Conservation (phyloP, 2,888 invertebrate species). For the Bembecia ichneumoniformis region DNA sequence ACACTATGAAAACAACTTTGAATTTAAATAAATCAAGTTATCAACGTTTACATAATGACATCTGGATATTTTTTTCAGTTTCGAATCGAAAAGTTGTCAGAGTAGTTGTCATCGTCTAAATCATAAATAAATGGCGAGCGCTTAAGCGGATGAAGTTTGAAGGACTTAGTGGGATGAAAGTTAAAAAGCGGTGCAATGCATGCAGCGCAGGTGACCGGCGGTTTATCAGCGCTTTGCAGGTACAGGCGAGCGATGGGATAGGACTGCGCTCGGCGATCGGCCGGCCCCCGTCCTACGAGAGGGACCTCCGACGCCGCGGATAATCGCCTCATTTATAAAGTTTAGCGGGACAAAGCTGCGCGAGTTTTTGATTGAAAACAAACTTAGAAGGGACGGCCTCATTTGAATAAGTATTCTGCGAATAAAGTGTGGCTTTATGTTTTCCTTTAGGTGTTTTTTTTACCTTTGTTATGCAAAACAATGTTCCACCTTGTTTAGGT, state of each 20-base stretch:
- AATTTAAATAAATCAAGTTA: constrained; percentile 8
- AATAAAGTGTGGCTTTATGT: constrained; percentile 74
- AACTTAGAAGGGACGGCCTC: constrained; percentile 73
- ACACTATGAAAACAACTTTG: too few species aligned
- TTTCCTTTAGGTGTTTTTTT: constrained; percentile 72
- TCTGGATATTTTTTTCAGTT: constrained; percentile 11
- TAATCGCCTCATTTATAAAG: constrained; percentile 73
- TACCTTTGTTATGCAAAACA: constrained; percentile 72
- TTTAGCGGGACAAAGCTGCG: constrained; percentile 70
- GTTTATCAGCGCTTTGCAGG: constrained; percentile 62
- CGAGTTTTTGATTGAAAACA: constrained; percentile 73
- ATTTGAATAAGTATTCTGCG: constrained; percentile 73
- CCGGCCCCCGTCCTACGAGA: constrained; percentile 49
- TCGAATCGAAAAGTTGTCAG: constrained; percentile 30
- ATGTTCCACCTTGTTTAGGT: constrained; percentile 73
- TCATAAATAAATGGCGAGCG: constrained; percentile 60
- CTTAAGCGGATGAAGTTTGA: constrained; percentile 63
- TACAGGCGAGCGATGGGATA: constrained; percentile 17
- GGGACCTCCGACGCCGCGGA: constrained; percentile 48
- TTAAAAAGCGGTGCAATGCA: constrained; percentile 70
- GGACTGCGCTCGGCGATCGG: constrained; percentile 3
- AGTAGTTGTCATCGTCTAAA: constrained; percentile 54
- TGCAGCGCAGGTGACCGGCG: constrained; percentile 69
- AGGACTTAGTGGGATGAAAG: constrained; percentile 61
- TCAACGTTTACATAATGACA: constrained; percentile 24